Base-by-base conservation (phyloP, 2,888 invertebrate genomes). In the Glyphotaelius pellucidus region DNA sequence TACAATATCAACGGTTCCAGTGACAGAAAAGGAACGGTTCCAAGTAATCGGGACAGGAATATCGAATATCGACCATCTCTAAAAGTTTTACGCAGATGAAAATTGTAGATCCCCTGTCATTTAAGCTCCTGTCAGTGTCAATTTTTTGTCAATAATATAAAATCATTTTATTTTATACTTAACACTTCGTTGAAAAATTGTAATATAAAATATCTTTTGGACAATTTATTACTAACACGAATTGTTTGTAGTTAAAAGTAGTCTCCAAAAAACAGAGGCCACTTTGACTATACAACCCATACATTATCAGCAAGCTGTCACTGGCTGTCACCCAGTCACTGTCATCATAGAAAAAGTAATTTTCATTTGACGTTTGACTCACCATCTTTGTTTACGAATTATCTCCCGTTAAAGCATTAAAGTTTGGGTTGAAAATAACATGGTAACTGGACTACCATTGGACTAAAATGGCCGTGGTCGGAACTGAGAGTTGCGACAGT, bases 401-500 rank as follows among this genome's bases (percentile, higher is more conserved):
- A 67, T 67, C 15, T 88, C 19, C 47, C 30, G 30, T 42, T 30
- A 42, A 47, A 86, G 47, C 14, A n/a, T n/a, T n/a, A 2, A 47
- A 86, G 35, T 38, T 86, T 47, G n/a, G 47, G 38, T 25, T 30
- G 30, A 67, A 38, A 42, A 38, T 42, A 86, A n/a, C 38, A 80
- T 89, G 89, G 15, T 89, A 42, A 35, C 38, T 80, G 80, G 38
- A 88, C 31, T 80, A 89, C 42, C 25, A 80, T 38, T 25, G 9
- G 3, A 87, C 15, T n/a, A 80, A 15, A 79, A 91, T 91, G 90
- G 35, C 90, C 3, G 90, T 67, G 32, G 15, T 91, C 38, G 90
- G 47, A 30, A 86, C 31, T 2, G 92, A 92, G n/a, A 90, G 85
- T 83, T 89, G 92, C 42, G 92, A 92, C 38, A 92, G 91, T 42